A percentile compares a stretch with the other conserved stretches of the same genome.
These are phyloP conservation scores for Panurus biarmicus DNA, from an alignment of 2,113 vertebrate genomes.

Conservation along the genomic window DNA sequence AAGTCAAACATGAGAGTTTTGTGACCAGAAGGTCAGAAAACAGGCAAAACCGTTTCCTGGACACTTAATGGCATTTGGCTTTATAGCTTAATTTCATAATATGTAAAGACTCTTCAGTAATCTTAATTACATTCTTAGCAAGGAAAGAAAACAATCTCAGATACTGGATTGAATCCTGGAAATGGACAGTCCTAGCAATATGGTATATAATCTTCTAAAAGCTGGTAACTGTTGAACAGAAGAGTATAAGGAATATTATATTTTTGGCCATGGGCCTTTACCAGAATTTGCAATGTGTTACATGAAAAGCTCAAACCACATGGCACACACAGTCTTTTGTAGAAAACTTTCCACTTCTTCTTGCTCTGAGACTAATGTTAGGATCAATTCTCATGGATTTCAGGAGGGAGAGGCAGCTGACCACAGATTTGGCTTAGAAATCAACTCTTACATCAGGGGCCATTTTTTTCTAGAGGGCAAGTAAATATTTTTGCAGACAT, in stretches of 20 bases:
- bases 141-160: neutral
- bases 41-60: neutral
- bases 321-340: neutral
- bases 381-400: slow-evolving; percentile 21
- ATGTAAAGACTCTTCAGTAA: neutral
- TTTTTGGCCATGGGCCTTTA: neutral
- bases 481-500: slow-evolving; percentile 35
- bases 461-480: slow-evolving; percentile 2
- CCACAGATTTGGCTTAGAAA: slow-evolving; percentile 10
- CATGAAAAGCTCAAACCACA: neutral
- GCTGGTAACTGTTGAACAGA: neutral
- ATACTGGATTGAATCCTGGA: neutral
- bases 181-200: neutral
- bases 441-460: neutral
- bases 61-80: neutral
- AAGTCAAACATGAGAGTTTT: neutral
- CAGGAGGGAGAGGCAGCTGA: neutral
- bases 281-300: slow-evolving; percentile 20
- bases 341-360: slow-evolving; percentile 35
- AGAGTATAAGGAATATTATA: neutral
- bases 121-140: neutral
- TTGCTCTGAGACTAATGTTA: neutral
- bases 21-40: neutral
- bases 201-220: neutral
- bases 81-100: neutral